phyloP scores from a whole-genome alignment of 2,888 invertebrate species.

The Folsomia manolachei region DNA sequence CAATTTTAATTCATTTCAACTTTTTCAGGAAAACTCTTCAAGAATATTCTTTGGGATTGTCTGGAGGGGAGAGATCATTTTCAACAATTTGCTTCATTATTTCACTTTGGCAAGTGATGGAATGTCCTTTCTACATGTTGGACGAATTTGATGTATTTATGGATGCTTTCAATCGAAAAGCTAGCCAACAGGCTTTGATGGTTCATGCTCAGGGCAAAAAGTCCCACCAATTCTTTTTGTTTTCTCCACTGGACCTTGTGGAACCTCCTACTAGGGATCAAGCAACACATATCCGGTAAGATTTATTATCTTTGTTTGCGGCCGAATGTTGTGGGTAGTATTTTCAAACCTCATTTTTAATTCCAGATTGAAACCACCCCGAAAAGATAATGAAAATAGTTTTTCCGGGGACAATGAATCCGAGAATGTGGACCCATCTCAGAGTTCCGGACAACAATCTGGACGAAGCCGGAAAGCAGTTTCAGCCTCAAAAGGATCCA shows the following conservation, averaged over 20 bases:
- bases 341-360: neutral
- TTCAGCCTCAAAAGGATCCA: neutral
- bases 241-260: slow-evolving; percentile 80
- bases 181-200: slow-evolving; percentile 74
- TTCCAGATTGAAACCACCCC: neutral
- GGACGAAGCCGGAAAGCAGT: neutral
- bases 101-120: slow-evolving; percentile 87
- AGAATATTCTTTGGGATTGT: slow-evolving; percentile 58
- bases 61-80: slow-evolving; percentile 94
- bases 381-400: neutral
- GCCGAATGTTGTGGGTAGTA: neutral
- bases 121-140: slow-evolving; percentile 87
- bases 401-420: slow-evolving; percentile 2
- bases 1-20: neutral
- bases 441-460: neutral
- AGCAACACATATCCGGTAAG: slow-evolving; percentile 63
- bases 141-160: slow-evolving; percentile 98
- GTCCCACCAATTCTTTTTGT: slow-evolving; percentile 78
- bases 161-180: slow-evolving; percentile 79
- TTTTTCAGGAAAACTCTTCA: slow-evolving; percentile 30
- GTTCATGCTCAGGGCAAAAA: slow-evolving; percentile 68
- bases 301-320: neutral
- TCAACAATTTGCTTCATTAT: slow-evolving; percentile 92
- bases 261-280: slow-evolving; percentile 57
- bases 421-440: slow-evolving; percentile 9